Percentiles rank a stretch among this genome's conserved stretches.
These are phyloP conservation scores for Platyscapa corneri DNA, from an alignment of 1,140 invertebrate genomes.

Conservation along the genomic window DNA sequence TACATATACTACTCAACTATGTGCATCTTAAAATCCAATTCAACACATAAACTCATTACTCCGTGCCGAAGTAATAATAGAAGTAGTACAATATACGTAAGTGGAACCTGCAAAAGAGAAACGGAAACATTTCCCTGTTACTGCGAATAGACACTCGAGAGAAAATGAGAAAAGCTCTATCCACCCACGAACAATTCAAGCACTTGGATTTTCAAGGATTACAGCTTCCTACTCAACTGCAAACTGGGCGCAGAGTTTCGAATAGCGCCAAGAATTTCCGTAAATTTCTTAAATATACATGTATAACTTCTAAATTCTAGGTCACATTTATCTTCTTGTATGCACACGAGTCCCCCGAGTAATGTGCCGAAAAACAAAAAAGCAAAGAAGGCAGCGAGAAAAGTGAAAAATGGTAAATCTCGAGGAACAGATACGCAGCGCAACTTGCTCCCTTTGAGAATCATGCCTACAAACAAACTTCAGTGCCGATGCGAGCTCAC, in stretches of 20 bases:
- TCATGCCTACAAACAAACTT: background rate
- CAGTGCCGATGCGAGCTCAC: background rate
- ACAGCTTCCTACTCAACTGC: background rate
- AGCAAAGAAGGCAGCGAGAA: background rate
- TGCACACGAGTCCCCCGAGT: background rate
- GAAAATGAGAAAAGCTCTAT: conserved; percentile 4
- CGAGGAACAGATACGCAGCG: background rate
- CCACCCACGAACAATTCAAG: background rate
- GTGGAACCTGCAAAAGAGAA: background rate
- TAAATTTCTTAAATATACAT: background rate
- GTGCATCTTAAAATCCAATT: background rate
- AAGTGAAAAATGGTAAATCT: background rate
- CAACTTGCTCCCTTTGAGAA: background rate
- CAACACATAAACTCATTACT: background rate
- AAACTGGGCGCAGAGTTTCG: conserved; percentile 3
- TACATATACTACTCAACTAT: background rate
- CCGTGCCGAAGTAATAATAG: background rate
- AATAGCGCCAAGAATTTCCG: background rate
- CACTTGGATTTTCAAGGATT: background rate
- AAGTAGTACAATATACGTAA: background rate
- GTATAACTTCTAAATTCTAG: background rate
- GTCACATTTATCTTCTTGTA: background rate
- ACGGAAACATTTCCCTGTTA: background rate
- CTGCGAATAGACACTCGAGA: background rate
- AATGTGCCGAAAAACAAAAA: background rate